Conservation (phyloP, 2,888 invertebrate species). For the Theretra japonica region DNA sequence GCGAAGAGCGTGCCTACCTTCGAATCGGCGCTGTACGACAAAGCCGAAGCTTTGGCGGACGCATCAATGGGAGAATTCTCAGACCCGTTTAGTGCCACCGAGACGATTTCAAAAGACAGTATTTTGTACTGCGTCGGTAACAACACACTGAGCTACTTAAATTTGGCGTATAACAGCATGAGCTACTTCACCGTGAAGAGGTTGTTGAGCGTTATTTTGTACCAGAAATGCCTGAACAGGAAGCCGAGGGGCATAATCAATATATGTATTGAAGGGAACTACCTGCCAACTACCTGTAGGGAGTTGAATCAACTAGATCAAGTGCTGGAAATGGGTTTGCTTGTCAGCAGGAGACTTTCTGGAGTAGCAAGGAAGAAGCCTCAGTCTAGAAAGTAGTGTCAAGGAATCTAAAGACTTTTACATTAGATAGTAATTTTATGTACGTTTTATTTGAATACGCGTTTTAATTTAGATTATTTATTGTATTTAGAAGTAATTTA, state of each 20-base stretch:
- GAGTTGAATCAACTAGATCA: constrained; percentile 55
- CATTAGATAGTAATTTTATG: not conserved
- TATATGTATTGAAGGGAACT: constrained; percentile 63
- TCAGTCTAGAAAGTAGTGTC: constrained; percentile 13
- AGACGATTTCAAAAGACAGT: constrained; percentile 46
- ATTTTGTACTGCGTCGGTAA: constrained; percentile 57
- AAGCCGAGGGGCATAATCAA: constrained; percentile 61
- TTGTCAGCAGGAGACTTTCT: constrained; percentile 39
- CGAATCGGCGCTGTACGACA: constrained; percentile 47
- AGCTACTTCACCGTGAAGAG: constrained; percentile 53
- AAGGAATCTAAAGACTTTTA: not conserved
- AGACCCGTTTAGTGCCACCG: constrained; percentile 52
- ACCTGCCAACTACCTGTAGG: constrained; percentile 54
- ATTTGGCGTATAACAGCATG: constrained; percentile 63
- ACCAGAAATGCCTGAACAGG: constrained; percentile 51
- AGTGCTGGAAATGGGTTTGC: constrained; percentile 45
- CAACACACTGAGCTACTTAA: constrained; percentile 59
- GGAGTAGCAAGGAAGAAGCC: constrained; percentile 37
- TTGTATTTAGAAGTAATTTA: constrained; percentile 18
- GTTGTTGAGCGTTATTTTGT: constrained; percentile 50
- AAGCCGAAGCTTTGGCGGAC: constrained; percentile 49
- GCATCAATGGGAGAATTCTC: constrained; percentile 47
- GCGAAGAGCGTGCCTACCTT: constrained; percentile 39
- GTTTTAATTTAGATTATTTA: constrained; percentile 15
- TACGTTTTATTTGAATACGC: not conserved